Evolutionary conservation across 2,888 invertebrate genomes (phyloP).

Genomic region (Gymnocheta viridis): DNA sequence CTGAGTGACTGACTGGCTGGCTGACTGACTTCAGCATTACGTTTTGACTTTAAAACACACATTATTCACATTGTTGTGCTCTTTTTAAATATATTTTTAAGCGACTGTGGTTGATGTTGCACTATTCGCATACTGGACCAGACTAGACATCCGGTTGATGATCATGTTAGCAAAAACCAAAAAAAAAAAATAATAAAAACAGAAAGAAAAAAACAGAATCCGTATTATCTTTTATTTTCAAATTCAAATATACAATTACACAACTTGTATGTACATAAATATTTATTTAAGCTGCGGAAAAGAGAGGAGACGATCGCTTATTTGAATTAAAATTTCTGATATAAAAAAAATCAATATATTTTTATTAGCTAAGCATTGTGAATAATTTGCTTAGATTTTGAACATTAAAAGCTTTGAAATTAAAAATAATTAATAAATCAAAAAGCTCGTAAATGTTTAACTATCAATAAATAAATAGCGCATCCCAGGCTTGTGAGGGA

Average conservation of each 20-base stretch:
- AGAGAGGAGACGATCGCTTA: not conserved
- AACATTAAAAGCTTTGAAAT: no score
- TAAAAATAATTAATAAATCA: no score
- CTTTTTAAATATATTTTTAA: slow-evolving; percentile 19
- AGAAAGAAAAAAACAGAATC: not conserved
- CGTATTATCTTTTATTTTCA: slow-evolving; percentile 6
- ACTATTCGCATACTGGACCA: slow-evolving; percentile 62
- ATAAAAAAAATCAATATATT: not conserved
- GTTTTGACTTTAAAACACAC: slow-evolving; percentile 36
- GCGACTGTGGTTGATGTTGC: slow-evolving; percentile 31
- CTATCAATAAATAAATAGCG: no score
- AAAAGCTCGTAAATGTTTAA: no score
- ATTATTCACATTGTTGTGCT: slow-evolving; percentile 28
- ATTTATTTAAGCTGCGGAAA: not conserved
- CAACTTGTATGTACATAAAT: not conserved
- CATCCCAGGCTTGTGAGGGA: no score
- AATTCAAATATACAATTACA: not conserved
- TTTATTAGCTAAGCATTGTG: not conserved
- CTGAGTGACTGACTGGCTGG: no score
- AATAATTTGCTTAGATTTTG: not conserved
- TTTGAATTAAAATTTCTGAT: not conserved
- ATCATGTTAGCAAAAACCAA: slow-evolving; percentile 50
- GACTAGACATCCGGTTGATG: slow-evolving; percentile 69
- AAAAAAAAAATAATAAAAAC: not conserved
- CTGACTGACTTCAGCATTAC: slow-evolving; percentile 8